Conservation (phyloP, 2,797 vertebrate species). For the Sebastes minor region DNA sequence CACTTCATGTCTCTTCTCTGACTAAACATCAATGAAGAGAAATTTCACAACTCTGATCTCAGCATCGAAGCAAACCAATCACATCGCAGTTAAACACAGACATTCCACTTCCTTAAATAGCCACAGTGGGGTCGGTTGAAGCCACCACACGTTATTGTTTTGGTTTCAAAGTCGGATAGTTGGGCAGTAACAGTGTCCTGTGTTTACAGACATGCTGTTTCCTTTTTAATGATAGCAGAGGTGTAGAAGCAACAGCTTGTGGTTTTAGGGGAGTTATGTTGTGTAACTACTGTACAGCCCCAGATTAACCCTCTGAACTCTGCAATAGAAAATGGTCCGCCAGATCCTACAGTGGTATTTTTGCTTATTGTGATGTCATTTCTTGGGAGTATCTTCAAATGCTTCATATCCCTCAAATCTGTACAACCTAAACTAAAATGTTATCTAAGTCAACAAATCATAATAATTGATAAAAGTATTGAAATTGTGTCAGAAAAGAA, state of each 20-base stretch:
- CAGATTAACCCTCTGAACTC: background rate
- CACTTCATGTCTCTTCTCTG: constrained; percentile 76
- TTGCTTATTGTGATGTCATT: no score
- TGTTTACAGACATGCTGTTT: background rate
- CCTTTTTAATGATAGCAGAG: background rate
- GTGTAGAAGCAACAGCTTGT: background rate
- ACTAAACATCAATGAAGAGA: constrained; percentile 58
- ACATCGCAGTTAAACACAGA: background rate
- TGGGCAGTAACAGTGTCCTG: background rate
- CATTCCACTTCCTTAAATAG: background rate
- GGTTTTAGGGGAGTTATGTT: background rate
- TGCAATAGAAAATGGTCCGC: no score
- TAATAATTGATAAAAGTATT: no score
- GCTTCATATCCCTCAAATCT: background rate
- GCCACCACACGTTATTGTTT: no score
- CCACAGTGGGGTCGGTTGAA: no score
- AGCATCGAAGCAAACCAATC: constrained; percentile 17
- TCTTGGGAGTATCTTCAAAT: background rate
- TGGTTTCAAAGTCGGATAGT: background rate
- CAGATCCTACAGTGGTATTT: no score
- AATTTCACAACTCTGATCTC: constrained; percentile 65
- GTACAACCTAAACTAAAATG: no score
- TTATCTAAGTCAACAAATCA: no score
- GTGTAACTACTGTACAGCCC: background rate
- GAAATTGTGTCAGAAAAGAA: no score